phyloP scores from a whole-genome alignment of 2,113 vertebrate species.

The Pelvicachromis taeniatus region DNA sequence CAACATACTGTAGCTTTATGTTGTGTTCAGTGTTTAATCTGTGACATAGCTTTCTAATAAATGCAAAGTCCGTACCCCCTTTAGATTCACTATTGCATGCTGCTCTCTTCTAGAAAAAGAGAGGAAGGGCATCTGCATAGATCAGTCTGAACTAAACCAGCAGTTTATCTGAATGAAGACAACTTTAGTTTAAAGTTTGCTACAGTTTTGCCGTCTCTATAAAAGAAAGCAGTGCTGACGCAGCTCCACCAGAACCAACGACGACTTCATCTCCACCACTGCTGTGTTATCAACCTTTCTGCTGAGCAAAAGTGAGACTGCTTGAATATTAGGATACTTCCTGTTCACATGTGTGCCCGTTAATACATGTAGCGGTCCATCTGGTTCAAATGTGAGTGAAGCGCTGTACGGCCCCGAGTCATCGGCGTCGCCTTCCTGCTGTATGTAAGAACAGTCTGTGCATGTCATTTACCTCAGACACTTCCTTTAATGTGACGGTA shows the following conservation, averaged over 20 bases:
- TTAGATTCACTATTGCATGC: not conserved
- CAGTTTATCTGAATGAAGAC: not conserved
- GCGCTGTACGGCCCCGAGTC: not conserved
- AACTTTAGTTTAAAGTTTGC: not conserved
- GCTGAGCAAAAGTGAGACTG: not conserved
- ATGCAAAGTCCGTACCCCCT: not conserved
- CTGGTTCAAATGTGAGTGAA: not conserved
- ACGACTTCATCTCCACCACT: not conserved
- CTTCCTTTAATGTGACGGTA: not conserved
- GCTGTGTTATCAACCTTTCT: not conserved
- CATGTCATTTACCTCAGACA: not conserved
- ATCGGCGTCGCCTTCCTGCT: not conserved
- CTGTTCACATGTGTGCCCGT: not conserved
- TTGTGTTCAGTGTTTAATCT: not conserved
- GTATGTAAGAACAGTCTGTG: not conserved
- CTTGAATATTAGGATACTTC: fast-evolving
- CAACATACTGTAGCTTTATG: not conserved
- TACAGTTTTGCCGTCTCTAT: not conserved
- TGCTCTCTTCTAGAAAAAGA: not conserved
- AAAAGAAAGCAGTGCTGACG: not conserved
- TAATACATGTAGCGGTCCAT: not conserved
- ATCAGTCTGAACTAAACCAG: not conserved
- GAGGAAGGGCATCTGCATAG: not conserved
- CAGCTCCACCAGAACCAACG: not conserved
- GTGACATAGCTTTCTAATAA: not conserved